Evolutionary conservation across 23 tunicate species (phyloP).

Genomic region (Trididemnum clinides): DNA sequence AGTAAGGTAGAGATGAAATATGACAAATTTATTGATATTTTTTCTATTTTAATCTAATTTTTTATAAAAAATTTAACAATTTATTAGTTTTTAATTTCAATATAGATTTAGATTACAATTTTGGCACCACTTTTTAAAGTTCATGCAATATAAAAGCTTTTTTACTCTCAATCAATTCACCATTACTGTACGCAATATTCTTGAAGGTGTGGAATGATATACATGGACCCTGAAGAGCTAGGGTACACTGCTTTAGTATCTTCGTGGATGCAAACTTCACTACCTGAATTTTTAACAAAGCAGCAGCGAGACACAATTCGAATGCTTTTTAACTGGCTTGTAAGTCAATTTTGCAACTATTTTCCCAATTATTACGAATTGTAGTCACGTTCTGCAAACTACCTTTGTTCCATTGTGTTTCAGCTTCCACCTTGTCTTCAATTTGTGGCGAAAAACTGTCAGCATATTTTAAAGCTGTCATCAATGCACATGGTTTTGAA

Average conservation of each 20-base stretch:
- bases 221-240: conserved; percentile 91
- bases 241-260: conserved; percentile 73
- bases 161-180: too few relatives aligned
- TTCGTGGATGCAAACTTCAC: conserved; percentile 77
- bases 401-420: background rate
- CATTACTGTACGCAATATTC: background rate
- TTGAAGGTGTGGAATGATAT: conserved; percentile 85
- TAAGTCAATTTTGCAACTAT: conserved; percentile 1
- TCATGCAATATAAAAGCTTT: too few relatives aligned
- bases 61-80: too few relatives aligned
- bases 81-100: too few relatives aligned
- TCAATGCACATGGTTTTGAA: conserved; percentile 78
- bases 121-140: too few relatives aligned
- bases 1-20: too few relatives aligned
- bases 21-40: too few relatives aligned
- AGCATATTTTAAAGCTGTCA: conserved; percentile 66
- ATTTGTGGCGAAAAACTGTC: conserved; percentile 73
- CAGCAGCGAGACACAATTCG: conserved; percentile 78
- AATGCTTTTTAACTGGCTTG: conserved; percentile 80
- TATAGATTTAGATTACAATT: too few relatives aligned
- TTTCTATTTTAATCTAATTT: too few relatives aligned
- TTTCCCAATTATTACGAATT: background rate
- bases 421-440: conserved; percentile 89
- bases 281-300: conserved; percentile 71
- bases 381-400: background rate